Evolutionary conservation across 1,140 invertebrate species (phyloP), one percentile per base, ranked within the genome.

Genomic region (Coelopa frigida): DNA sequence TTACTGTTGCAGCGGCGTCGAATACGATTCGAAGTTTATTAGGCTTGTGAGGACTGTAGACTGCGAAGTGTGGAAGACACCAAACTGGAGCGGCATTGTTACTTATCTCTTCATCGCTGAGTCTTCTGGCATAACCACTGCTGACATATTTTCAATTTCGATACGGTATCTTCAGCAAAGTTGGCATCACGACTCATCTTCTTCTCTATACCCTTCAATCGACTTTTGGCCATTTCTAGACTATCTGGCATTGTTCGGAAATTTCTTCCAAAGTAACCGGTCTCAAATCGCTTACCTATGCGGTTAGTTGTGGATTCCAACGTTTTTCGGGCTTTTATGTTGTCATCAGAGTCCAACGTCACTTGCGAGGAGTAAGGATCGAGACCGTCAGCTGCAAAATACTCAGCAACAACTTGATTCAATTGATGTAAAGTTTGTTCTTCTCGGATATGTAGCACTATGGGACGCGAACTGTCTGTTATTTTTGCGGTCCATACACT

Each of bases 61-160:
- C 59, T 0, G 42, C 54, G 40, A 65, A 65, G 27, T 67, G 61
- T 8, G 59, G 57, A 8, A 67, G 43, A 44, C 63, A 66, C 62
- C 62, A 68, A 21, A 24, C 21, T 14, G 26, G 21, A 8, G 32
- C 36, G n/a, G 4, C 17, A 17, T n/a, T 14, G 6, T 32, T 14
- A 12, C 12, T 6, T 3, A 29, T 23, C 15, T 44, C 20, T 32
- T 40, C 31, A 15, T 10, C 10, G 3, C 10, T 14, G 4, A 57
- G 20, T 23, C 39, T 32, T 24, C 17, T 12, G 1, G 54, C 53
- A 26, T 58, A 60, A 0, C 51, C 46, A 14, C 50, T 23, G 12
- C 40, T 4, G 12, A 54, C 36, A 5, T 56, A 41, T n/a, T 48
- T 56, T 12, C 15, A 58, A 54, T 33, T 53, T 40, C 5, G 11